Conservation (phyloP, 2,113 vertebrate genomes). For the Myotis yumanensis region DNA sequence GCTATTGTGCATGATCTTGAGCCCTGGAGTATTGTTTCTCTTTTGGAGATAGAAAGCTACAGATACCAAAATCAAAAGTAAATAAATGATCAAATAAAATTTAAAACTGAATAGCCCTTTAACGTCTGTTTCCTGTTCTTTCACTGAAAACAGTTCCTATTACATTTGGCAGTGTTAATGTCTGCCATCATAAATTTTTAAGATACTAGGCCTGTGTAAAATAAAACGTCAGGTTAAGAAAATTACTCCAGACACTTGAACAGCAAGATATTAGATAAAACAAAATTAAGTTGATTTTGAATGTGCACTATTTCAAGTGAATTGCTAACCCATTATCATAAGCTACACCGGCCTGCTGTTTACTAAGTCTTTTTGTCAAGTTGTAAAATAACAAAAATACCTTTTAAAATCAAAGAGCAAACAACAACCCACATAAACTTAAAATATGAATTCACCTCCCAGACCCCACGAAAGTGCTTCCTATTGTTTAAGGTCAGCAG, state of each 20-base stretch:
- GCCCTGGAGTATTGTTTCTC: slow-evolving; percentile 78
- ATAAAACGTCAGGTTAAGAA: slow-evolving; percentile 66
- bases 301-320: slow-evolving; percentile 72
- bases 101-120: slow-evolving; percentile 61
- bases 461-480: slow-evolving; percentile 27
- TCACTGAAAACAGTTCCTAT: slow-evolving; percentile 71
- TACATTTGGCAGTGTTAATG: slow-evolving; percentile 61
- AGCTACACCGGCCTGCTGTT: slow-evolving; percentile 39
- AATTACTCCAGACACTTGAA: slow-evolving; percentile 64
- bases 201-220: slow-evolving; percentile 58
- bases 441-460: slow-evolving; percentile 42
- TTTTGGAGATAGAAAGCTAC: slow-evolving; percentile 53
- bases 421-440: slow-evolving; percentile 33
- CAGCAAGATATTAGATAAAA: slow-evolving; percentile 76
- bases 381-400: slow-evolving; percentile 63
- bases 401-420: slow-evolving; percentile 59
- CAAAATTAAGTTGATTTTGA: slow-evolving; percentile 77
- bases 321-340: slow-evolving; percentile 72
- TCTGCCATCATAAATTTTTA: slow-evolving; percentile 57
- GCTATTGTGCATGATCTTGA: slow-evolving; percentile 68
- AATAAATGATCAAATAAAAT: slow-evolving; percentile 71
- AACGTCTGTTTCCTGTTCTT: slow-evolving; percentile 67
- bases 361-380: slow-evolving; percentile 73
- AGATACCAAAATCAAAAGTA: slow-evolving; percentile 59
- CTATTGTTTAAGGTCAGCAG: slow-evolving; percentile 68